These are phyloP conservation scores for Centrocercus urophasianus DNA, from an alignment of 2,113 vertebrate genomes.

Conservation along the genomic window DNA sequence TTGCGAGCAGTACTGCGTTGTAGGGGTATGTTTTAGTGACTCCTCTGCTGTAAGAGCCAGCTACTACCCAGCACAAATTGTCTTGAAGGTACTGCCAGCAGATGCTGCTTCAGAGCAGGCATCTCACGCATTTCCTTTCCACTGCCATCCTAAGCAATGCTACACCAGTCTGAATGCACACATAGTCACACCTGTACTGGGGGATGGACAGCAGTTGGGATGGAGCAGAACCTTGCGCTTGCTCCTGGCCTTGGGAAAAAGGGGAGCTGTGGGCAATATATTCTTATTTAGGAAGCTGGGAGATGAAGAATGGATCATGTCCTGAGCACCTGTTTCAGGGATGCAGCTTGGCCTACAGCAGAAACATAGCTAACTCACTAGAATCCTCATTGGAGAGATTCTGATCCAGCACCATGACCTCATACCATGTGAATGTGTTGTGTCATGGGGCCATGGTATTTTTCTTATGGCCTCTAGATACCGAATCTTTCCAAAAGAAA, in stretches of 20 bases:
- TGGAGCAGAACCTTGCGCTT: not conserved
- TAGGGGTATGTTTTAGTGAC: not conserved
- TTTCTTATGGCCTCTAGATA: not conserved
- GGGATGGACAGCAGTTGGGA: accelerated
- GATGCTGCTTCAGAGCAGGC: not conserved
- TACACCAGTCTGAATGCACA: not conserved
- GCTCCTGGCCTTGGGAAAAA: not conserved
- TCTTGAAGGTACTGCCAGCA: not conserved
- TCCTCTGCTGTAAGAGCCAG: not conserved
- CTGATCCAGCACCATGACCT: not conserved
- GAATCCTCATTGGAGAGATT: not conserved
- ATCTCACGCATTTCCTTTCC: not conserved
- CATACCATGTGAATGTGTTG: not conserved
- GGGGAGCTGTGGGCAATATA: accelerated
- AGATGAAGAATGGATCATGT: not conserved
- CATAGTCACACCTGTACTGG: accelerated
- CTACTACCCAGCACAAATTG: not conserved
- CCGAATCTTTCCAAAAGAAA: not conserved
- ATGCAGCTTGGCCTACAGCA: not conserved
- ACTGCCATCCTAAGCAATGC: not conserved
- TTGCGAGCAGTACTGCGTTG: not conserved
- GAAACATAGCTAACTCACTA: not conserved
- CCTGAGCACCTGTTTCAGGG: not conserved
- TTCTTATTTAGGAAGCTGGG: not conserved
- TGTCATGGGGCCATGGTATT: not conserved